Evolutionary conservation across 2,113 vertebrate species (phyloP).

Genomic region (Entelurus aequoreus): DNA sequence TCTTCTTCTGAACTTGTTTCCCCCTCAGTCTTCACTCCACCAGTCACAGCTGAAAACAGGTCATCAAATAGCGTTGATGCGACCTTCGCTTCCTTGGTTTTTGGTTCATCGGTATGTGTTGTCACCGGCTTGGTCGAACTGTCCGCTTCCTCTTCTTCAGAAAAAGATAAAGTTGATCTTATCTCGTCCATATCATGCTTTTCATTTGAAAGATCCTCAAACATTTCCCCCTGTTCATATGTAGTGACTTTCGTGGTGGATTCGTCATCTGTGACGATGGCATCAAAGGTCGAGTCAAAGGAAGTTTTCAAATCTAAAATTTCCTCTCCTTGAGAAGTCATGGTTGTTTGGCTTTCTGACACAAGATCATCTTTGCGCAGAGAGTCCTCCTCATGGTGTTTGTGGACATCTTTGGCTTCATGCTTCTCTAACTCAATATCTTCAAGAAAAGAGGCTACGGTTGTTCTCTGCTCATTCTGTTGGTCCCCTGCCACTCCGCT

Average conservation of each 20-base stretch:
- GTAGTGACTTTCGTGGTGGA: constrained; percentile 77
- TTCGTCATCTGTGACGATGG: constrained; percentile 78
- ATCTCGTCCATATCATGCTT: constrained; percentile 23
- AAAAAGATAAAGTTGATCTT: constrained; percentile 64
- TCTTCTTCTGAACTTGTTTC: constrained; percentile 39
- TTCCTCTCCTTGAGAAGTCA: constrained; percentile 65
- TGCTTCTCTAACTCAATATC: constrained; percentile 62
- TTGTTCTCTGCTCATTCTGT: constrained; percentile 41
- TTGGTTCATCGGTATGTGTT: constrained; percentile 31
- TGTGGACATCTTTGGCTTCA: constrained; percentile 66
- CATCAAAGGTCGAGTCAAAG: constrained; percentile 82
- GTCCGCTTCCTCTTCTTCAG: constrained; percentile 9
- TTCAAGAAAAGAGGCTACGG: constrained; percentile 57
- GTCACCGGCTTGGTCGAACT: constrained; percentile 19
- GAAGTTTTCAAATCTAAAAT: constrained; percentile 77
- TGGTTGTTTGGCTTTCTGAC: constrained; percentile 53
- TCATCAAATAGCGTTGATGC: constrained; percentile 59
- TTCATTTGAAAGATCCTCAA: constrained; percentile 42
- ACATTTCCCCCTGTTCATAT: constrained; percentile 66
- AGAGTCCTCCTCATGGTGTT: constrained; percentile 52
- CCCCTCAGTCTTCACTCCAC: constrained; percentile 36
- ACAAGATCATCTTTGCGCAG: constrained; percentile 35
- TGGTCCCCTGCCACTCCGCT: constrained; percentile 26
- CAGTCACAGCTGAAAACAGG: constrained; percentile 66
- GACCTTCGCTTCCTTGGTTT: constrained; percentile 36